Evolutionary conservation across 2,797 vertebrate species (phyloP).

Genomic region (Gallinago stenura): DNA sequence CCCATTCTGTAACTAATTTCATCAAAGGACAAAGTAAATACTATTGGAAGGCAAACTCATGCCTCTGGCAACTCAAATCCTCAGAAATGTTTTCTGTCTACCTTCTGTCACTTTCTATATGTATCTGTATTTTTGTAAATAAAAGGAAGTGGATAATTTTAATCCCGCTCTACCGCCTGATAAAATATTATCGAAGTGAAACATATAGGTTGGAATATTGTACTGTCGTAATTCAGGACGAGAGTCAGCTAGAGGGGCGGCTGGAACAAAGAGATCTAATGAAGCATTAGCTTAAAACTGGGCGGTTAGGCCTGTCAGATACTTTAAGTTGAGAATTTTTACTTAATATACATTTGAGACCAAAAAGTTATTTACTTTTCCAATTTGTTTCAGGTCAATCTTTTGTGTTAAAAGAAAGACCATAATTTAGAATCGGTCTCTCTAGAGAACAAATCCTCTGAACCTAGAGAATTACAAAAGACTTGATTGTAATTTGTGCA

Average conservation of each 20-base stretch:
- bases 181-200: slow-evolving; percentile 74
- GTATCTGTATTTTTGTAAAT: slow-evolving; percentile 64
- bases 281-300: slow-evolving; percentile 74
- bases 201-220: slow-evolving; percentile 69
- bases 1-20: slow-evolving; percentile 75
- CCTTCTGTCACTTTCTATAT: slow-evolving; percentile 70
- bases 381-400: slow-evolving; percentile 82
- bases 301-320: slow-evolving; percentile 82
- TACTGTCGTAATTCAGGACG: slow-evolving; percentile 81
- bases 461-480: slow-evolving; percentile 82
- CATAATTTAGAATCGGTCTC: slow-evolving; percentile 77
- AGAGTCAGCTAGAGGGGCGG: slow-evolving; percentile 85
- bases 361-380: slow-evolving; percentile 83
- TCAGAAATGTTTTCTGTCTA: slow-evolving; percentile 66
- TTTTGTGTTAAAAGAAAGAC: slow-evolving; percentile 80
- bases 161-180: slow-evolving; percentile 53
- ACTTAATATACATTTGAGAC: slow-evolving; percentile 75
- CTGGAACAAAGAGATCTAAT: slow-evolving; percentile 84
- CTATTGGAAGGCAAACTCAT: slow-evolving; percentile 68
- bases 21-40: slow-evolving; percentile 74
- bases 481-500: slow-evolving; percentile 81
- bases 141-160: slow-evolving; percentile 71
- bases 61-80: slow-evolving; percentile 71
- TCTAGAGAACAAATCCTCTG: slow-evolving; percentile 76
- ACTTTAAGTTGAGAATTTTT: slow-evolving; percentile 81